These are phyloP conservation scores for Ciconia boyciana DNA, from an alignment of 2,113 vertebrate species.

Conservation along the genomic window DNA sequence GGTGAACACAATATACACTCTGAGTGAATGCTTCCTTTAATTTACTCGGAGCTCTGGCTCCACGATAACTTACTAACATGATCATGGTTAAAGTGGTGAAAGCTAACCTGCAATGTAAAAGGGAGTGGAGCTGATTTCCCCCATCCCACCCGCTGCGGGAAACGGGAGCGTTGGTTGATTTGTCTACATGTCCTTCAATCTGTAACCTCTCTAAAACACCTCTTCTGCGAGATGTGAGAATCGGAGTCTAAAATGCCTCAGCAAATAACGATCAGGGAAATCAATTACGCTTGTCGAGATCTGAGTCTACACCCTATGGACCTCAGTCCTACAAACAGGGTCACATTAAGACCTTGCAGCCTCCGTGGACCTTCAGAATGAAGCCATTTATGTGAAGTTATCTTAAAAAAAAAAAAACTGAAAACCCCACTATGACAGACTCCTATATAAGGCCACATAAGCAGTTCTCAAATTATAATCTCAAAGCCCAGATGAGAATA, in stretches of 20 bases:
- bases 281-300: neutral
- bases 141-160: fast-evolving
- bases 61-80: neutral
- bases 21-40: neutral
- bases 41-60: neutral
- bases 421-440: neutral
- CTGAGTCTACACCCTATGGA: neutral
- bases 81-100: neutral
- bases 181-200: neutral
- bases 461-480: neutral
- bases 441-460: neutral
- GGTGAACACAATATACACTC: neutral
- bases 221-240: neutral
- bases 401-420: neutral
- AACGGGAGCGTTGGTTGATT: neutral
- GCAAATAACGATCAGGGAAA: neutral
- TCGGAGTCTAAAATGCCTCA: neutral
- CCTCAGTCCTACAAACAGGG: neutral
- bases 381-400: neutral
- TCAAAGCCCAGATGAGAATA: neutral
- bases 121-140: neutral
- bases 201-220: neutral
- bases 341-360: neutral
- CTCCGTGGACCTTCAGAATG: neutral
- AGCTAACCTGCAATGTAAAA: neutral